Evolutionary conservation across 2,113 vertebrate species (phyloP).

Genomic region (Peromyscus leucopus): DNA sequence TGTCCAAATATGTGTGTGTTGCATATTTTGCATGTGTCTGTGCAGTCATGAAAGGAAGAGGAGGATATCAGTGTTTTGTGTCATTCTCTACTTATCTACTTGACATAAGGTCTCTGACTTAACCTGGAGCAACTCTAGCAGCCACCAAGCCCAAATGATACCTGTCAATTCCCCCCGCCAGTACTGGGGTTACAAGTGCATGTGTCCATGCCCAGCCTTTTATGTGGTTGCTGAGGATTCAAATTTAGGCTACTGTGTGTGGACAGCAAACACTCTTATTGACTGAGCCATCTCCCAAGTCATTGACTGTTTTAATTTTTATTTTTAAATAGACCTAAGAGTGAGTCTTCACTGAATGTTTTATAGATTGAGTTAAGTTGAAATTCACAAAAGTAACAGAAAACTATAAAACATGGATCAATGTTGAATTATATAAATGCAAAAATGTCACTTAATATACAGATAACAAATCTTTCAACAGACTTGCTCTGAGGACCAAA

Average conservation of each 20-base stretch:
- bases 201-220: not conserved
- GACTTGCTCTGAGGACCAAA: not conserved
- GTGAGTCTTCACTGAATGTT: not conserved
- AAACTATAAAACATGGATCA: not conserved
- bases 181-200: not conserved
- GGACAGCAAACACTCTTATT: not conserved
- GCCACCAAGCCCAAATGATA: too few relatives aligned
- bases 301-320: not conserved
- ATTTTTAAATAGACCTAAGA: not conserved
- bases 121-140: too few relatives aligned
- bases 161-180: too few relatives aligned
- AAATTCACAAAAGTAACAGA: not conserved
- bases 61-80: too few relatives aligned
- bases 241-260: not conserved
- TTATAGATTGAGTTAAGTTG: not conserved
- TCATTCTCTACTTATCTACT: too few relatives aligned
- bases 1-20: too few relatives aligned
- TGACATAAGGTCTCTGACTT: too few relatives aligned
- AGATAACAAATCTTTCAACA: not conserved
- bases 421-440: not conserved
- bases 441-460: not conserved
- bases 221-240: not conserved
- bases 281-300: not conserved
- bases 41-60: too few relatives aligned
- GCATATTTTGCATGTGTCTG: too few relatives aligned